Evolutionary conservation across 2,113 vertebrate species (phyloP).

Genomic region (Corythornis madagascariensis): DNA sequence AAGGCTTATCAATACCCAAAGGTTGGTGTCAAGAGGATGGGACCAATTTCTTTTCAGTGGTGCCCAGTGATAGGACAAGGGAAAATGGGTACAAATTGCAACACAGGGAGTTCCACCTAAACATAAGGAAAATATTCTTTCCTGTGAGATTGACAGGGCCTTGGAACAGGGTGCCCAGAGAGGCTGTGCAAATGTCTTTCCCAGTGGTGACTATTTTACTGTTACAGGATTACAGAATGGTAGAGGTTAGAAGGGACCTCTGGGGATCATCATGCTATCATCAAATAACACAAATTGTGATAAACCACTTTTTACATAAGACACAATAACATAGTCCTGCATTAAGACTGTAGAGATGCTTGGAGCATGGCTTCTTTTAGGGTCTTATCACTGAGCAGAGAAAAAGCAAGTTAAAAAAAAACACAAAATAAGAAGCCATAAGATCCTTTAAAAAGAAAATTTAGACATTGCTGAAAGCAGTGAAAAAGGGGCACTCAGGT

Average conservation of each 20-base stretch:
- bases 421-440: not conserved
- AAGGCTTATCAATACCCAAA: not conserved
- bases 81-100: not conserved
- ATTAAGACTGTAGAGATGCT: too few relatives aligned
- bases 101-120: not conserved
- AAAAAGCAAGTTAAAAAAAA: not conserved
- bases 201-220: too few relatives aligned
- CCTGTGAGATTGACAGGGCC: not conserved
- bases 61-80: not conserved
- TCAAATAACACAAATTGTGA: not conserved
- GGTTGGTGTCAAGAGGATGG: not conserved
- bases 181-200: not conserved
- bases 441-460: not conserved
- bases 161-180: not conserved
- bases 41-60: not conserved
- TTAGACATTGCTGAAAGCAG: not conserved
- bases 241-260: too few relatives aligned
- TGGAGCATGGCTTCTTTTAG: not conserved
- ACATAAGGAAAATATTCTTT: not conserved
- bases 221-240: too few relatives aligned
- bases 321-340: not conserved
- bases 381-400: accelerated
- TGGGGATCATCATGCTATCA: too few relatives aligned
- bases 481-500: not conserved
- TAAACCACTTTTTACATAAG: not conserved